Percentiles rank a stretch among this genome's conserved stretches.
phyloP scores from a whole-genome alignment of 2,888 invertebrate species.

The Lucinisca nassula region DNA sequence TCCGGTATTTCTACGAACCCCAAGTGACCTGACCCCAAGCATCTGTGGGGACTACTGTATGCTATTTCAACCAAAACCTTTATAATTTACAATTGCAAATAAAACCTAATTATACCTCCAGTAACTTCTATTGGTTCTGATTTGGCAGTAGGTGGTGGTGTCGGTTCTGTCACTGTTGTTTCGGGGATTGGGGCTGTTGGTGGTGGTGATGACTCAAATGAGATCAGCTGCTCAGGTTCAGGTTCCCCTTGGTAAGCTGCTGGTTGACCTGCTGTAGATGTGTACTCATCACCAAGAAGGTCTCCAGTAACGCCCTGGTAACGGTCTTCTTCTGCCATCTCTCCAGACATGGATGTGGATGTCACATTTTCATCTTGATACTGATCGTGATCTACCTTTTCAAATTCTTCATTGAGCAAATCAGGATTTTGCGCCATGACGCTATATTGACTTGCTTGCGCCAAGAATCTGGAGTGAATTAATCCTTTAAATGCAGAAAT shows the following conservation, averaged over 20 bases:
- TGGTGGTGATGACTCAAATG: conserved; percentile 57
- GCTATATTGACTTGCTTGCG: neutral
- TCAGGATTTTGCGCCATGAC: conserved; percentile 38
- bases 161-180: conserved; percentile 33
- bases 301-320: conserved; percentile 74
- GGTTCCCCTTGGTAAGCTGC: neutral
- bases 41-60: too few relatives aligned
- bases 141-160: conserved; percentile 43
- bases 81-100: too few relatives aligned
- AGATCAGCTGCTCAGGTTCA: conserved; percentile 62
- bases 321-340: conserved; percentile 80
- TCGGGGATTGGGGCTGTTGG: conserved; percentile 59
- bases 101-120: too few relatives aligned
- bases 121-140: too few relatives aligned
- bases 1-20: too few relatives aligned
- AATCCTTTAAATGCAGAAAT: neutral
- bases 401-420: conserved; percentile 67
- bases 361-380: conserved; percentile 81
- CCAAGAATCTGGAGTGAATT: neutral
- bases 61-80: too few relatives aligned
- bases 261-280: conserved; percentile 19
- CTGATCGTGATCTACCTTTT: conserved; percentile 68
- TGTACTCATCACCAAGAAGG: conserved; percentile 48
- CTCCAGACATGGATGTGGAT: conserved; percentile 78
- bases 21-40: too few relatives aligned